phyloP scores from a whole-genome alignment of 1,140 invertebrate genomes.

The Schmidtea mediterranea region DNA sequence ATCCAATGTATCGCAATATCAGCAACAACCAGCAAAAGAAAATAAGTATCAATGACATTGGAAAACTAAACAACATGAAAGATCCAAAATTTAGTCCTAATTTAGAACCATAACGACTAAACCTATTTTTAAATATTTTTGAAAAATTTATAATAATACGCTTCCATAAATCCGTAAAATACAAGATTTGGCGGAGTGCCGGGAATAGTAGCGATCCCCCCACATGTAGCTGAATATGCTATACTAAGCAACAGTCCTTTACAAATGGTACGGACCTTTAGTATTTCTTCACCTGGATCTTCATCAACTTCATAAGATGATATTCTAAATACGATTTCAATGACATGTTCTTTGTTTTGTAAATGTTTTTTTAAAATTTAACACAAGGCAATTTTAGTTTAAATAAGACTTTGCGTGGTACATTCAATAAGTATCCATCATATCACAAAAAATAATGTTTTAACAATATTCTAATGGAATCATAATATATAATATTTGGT shows the following conservation, averaged over 20 bases:
- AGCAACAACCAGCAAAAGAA: slow-evolving; percentile 23
- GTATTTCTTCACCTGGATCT: no score
- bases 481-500: no score
- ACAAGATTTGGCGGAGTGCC: slow-evolving; percentile 61
- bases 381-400: no score
- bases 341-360: slow-evolving; percentile 21
- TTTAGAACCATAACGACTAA: slow-evolving; percentile 10
- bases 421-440: no score
- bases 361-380: slow-evolving; percentile 29
- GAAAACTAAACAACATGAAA: slow-evolving; percentile 26
- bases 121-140: not conserved
- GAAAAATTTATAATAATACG: slow-evolving; percentile 8
- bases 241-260: slow-evolving; percentile 32
- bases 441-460: no score
- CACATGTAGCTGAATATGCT: slow-evolving; percentile 48
- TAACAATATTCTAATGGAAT: no score
- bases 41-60: slow-evolving; percentile 18
- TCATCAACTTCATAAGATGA: no score
- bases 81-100: slow-evolving; percentile 22
- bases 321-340: no score
- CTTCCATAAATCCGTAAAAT: slow-evolving; percentile 11
- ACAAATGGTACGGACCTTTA: slow-evolving; percentile 2
- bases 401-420: no score
- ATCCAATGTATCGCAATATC: slow-evolving; percentile 15
- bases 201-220: slow-evolving; percentile 52